phyloP scores from a whole-genome alignment of 2,113 vertebrate species.

The Colossoma macropomum region DNA sequence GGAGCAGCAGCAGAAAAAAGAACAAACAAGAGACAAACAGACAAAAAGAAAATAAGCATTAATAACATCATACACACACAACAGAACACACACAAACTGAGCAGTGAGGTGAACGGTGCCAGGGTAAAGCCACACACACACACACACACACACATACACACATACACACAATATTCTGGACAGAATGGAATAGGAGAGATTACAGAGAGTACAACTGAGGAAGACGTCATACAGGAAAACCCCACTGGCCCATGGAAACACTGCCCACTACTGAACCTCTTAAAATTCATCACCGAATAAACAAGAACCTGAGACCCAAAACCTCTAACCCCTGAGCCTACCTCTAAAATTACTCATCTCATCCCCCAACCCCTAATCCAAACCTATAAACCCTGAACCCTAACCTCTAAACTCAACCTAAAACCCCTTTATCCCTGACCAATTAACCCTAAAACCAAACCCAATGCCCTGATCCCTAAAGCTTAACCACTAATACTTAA shows the following conservation, averaged over 20 bases:
- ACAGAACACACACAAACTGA: constrained; percentile 53
- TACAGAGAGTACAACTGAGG: background rate
- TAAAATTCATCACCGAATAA: background rate
- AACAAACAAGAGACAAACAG: constrained; percentile 57
- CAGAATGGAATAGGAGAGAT: constrained; percentile 34
- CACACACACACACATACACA: background rate
- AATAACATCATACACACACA: constrained; percentile 25
- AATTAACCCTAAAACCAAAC: background rate
- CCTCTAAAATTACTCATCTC: too few relatives aligned
- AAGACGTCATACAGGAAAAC: background rate
- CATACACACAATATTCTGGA: background rate
- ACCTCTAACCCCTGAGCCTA: background rate
- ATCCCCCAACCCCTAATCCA: too few relatives aligned
- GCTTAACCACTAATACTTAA: background rate
- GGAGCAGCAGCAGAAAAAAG: constrained; percentile 49
- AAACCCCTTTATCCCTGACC: too few relatives aligned
- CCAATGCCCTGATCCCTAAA: background rate
- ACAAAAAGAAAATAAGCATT: constrained; percentile 61
- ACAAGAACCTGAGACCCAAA: background rate
- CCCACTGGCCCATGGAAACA: background rate
- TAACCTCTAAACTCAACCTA: background rate
- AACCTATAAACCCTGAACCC: background rate
- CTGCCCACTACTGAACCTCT: background rate
- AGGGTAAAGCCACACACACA: constrained; percentile 7
- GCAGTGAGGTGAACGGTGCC: background rate